Base-by-base conservation (phyloP, 1,140 invertebrate species). In the Oryzaephilus surinamensis region DNA sequence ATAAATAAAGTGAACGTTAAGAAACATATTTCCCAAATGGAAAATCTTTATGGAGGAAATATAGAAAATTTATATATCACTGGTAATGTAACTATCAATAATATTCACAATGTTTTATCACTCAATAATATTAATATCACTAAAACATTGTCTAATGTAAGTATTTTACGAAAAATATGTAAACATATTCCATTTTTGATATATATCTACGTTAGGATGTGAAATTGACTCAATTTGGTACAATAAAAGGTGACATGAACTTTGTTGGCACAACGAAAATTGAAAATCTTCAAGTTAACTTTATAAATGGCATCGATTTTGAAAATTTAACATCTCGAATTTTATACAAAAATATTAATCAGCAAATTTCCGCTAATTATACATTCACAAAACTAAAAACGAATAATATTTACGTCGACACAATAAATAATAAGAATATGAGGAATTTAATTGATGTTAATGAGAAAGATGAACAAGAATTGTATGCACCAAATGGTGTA, bases 241-340 rank as follows among this genome's bases (percentile, higher is more conserved):
- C 32, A 18, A 32, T 44, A 14, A 8, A 35, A 13, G 43, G 29
- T 11, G 30, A 45, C 10, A 21, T 46, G 7, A 46, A 31, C 18
- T 51, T 49, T 46, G 8, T 20, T 13, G 36, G 39, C n/a, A 37
- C 42, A 17, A 34, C 46, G 7, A 48, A 32, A 28, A 38, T 55
- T 29, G 24, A 26, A 7, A 45, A 53, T 41, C 32, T 55, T 23
- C 12, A 26, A 12, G 38, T 43, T 8, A 14, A 23, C 8, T 29
- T 33, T 12, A 41, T 59, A 12, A 59, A 59, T 35, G 34, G 47
- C 21, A 40, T 57, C 11, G 14, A 52, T 35, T 45, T 59, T 2
- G 21, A 21, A 10, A 32, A 27, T 11, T 26, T 59, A 7, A 37
- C 47, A 7, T 33, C 23, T 13, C 38, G 43, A 38, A 14, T 54